Evolutionary conservation across 2,888 invertebrate species (phyloP).

Genomic region (Phlogophora meticulosa): DNA sequence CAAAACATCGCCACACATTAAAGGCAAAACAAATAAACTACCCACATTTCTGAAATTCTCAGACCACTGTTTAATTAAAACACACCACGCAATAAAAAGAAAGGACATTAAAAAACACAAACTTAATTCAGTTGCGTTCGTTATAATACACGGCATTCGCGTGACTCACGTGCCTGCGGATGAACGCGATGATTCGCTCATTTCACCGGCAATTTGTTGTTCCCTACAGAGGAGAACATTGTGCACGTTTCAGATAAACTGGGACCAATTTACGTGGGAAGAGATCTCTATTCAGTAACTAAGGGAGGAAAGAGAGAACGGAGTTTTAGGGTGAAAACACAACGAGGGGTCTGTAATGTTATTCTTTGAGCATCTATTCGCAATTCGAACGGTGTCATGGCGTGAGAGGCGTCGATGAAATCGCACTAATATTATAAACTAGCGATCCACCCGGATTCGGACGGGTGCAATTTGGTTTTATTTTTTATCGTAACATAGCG

Average conservation of each 20-base stretch:
- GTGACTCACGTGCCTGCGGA: constrained; percentile 59
- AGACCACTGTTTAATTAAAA: constrained; percentile 49
- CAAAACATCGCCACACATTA: neutral
- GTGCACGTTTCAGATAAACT: constrained; percentile 72
- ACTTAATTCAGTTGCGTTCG: constrained; percentile 45
- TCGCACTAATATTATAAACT: no score
- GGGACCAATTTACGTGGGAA: constrained; percentile 58
- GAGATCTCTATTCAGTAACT: constrained; percentile 56
- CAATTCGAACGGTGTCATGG: neutral
- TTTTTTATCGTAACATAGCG: no score
- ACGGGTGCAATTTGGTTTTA: no score
- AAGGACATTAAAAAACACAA: constrained; percentile 36
- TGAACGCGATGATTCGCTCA: constrained; percentile 55
- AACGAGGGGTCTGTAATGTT: neutral
- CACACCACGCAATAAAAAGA: constrained; percentile 37
- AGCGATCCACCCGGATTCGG: no score
- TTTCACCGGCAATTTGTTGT: constrained; percentile 63
- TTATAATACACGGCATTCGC: constrained; percentile 54
- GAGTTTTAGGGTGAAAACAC: neutral
- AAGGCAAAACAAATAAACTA: constrained; percentile 12
- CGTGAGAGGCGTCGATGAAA: no score
- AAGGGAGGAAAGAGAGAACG: constrained; percentile 2
- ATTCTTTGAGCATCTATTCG: neutral
- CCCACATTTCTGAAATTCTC: constrained; percentile 24
- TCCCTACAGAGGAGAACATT: constrained; percentile 47